Evolutionary conservation across 1,140 invertebrate species (phyloP).

Genomic region (Cryptotermes secundus): DNA sequence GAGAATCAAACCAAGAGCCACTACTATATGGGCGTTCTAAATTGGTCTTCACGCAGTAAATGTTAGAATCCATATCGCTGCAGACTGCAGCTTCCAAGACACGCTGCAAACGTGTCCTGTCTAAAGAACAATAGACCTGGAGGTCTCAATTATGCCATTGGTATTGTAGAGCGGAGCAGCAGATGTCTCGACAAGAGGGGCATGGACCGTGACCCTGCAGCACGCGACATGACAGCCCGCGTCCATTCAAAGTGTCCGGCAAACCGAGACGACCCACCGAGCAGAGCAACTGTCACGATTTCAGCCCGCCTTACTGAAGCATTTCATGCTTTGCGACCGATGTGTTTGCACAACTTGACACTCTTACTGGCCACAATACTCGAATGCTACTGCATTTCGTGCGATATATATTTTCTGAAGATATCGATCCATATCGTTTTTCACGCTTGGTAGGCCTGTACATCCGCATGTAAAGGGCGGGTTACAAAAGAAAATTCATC

Average conservation of each 20-base stretch:
- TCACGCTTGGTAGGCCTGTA: too few relatives aligned
- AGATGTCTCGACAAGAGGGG: not conserved
- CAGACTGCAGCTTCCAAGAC: too few relatives aligned
- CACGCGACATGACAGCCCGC: slow-evolving; percentile 18
- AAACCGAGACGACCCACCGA: slow-evolving; percentile 14
- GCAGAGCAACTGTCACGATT: not conserved
- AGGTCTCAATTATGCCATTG: slow-evolving; percentile 11
- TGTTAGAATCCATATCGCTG: too few relatives aligned
- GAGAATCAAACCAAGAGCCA: too few relatives aligned
- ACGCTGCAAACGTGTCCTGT: not conserved
- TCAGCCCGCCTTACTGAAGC: not conserved
- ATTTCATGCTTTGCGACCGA: slow-evolving; percentile 7
- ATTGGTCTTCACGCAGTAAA: too few relatives aligned
- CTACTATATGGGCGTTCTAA: too few relatives aligned
- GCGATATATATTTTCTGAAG: too few relatives aligned
- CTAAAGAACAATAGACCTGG: not conserved
- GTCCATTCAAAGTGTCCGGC: slow-evolving; percentile 22
- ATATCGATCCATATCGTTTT: too few relatives aligned
- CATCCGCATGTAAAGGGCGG: too few relatives aligned
- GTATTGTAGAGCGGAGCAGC: not conserved
- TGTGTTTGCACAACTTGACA: slow-evolving; percentile 14
- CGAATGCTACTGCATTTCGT: too few relatives aligned
- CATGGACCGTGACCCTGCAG: not conserved
- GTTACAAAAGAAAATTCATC: too few relatives aligned
- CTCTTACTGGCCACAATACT: too few relatives aligned